A percentile compares a stretch with the other conserved stretches of the same genome.
These are phyloP conservation scores for Drosophila antonietae DNA, from an alignment of 2,888 invertebrate genomes.

Conservation along the genomic window DNA sequence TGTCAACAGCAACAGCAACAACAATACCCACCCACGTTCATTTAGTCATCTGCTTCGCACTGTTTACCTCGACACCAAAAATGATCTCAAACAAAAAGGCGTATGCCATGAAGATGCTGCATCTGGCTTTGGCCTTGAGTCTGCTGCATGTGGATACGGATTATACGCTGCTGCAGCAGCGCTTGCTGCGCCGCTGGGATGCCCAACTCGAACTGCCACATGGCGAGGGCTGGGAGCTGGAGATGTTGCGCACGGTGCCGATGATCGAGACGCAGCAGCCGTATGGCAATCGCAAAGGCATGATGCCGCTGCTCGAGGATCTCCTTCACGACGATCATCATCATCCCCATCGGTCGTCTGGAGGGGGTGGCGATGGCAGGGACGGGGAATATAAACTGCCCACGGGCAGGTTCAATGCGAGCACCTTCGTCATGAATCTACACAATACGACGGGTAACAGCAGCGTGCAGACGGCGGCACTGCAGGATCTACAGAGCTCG, in stretches of 20 bases:
- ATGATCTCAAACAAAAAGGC: constrained; percentile 94
- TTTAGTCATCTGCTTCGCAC: constrained; percentile 14
- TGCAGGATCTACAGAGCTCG: constrained; percentile 77
- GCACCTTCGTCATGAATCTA: constrained; percentile 88
- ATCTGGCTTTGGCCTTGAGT: constrained; percentile 92
- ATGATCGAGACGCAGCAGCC: constrained; percentile 82
- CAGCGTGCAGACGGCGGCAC: constrained; percentile 79
- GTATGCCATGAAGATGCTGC: constrained; percentile 92
- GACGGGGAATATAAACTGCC: constrained; percentile 56
- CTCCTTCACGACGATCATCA: constrained; percentile 88
- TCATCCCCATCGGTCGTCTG: constrained; percentile 67
- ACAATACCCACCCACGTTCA: constrained; percentile 31
- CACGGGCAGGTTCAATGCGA: constrained; percentile 84
- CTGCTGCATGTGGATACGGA: constrained; percentile 91
- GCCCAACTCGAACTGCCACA: constrained; percentile 81
- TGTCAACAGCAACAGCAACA: constrained; percentile 21
- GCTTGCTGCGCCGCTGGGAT: constrained; percentile 85
- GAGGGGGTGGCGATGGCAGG: background rate
- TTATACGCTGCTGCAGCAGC: constrained; percentile 87
- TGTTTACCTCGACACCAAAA: constrained; percentile 57
- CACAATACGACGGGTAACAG: constrained; percentile 78
- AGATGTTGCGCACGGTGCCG: constrained; percentile 83
- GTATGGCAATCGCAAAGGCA: constrained; percentile 84
- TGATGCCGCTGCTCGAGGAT: constrained; percentile 85
- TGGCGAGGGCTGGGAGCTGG: constrained; percentile 84